These are phyloP conservation scores for Nephrotoma guestfalica DNA, from an alignment of 2,888 invertebrate species.

Conservation along the genomic window DNA sequence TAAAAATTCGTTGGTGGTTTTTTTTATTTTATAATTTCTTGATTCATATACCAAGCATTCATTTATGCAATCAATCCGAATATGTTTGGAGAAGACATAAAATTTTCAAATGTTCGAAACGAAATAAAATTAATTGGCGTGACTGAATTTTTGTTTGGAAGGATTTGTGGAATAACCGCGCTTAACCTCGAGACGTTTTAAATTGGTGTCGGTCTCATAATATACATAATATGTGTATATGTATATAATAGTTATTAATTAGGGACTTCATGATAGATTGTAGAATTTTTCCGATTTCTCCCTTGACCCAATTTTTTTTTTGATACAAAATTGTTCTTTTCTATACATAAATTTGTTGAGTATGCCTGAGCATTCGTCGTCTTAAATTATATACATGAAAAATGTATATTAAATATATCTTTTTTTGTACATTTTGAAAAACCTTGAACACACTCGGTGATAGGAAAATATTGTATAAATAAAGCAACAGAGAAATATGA, in stretches of 20 bases:
- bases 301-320: neutral
- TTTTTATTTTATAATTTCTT: neutral
- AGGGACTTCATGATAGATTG: neutral
- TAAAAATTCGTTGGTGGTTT: neutral
- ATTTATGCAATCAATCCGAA: neutral
- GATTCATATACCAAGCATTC: neutral
- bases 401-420: neutral
- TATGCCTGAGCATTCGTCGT: neutral
- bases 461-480: neutral
- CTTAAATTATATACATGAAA: neutral
- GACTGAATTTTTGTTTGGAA: neutral
- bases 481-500: neutral
- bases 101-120: neutral
- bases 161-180: neutral
- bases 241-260: neutral
- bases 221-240: neutral
- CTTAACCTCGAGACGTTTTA: neutral
- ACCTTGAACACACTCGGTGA: neutral
- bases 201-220: neutral
- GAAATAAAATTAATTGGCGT: neutral
- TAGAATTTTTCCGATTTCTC: neutral
- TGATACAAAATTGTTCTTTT: neutral
- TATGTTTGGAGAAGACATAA: neutral
- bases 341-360: neutral
- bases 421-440: neutral